Evolutionary conservation across 2,113 vertebrate species (phyloP), one percentile per base, ranked within the genome.

Genomic region (Leptosomus discolor): DNA sequence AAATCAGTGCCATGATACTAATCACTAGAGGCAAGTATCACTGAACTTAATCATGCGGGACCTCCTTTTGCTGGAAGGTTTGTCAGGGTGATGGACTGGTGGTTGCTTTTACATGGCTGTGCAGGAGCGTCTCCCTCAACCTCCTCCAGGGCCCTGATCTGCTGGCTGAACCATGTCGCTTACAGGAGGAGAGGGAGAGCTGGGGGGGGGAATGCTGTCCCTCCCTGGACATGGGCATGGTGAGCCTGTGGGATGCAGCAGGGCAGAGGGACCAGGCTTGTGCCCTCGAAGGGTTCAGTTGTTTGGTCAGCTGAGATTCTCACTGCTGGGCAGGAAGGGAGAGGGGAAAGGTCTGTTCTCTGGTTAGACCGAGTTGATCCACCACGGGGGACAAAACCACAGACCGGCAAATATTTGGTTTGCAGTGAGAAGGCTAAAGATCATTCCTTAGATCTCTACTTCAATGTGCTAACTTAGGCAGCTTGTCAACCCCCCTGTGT

Each of bases 231-330:
- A 20, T 11, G 0, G 1, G 9, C 4, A 16, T 0, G 3, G 27
- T 7, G 16, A 80, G 41, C 61, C 45, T 8, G 30, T 0, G 0
- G 81, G 76, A 39, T 46, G 6, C 81, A 67, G n/a, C 0, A 0
- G 39, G 37, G n/a, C 32, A 39, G 36, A 34, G 37, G 43, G 54
- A 29, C 15, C 10, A 8, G 20, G 19, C 6, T 29, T 16, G 21
- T 4, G 2, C 26, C n/a, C 48, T 41, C 0, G 1, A 17, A 54
- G 50, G 22, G 7, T 3, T 30, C 64, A 50, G n/a, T 39, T 70
- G 41, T 69, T 84, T 56, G 7, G 56, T 70, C 73, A 77, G 73
- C 67, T 67, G 90, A 39, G 36, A 12, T 37, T 30, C 61, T 51
- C 5, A 1, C 43, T 45, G 46, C 56, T 0, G 11, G 34, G 10